These are phyloP conservation scores for Parauchenoglanis punctatus DNA, from an alignment of 2,797 vertebrate genomes.

Conservation along the genomic window DNA sequence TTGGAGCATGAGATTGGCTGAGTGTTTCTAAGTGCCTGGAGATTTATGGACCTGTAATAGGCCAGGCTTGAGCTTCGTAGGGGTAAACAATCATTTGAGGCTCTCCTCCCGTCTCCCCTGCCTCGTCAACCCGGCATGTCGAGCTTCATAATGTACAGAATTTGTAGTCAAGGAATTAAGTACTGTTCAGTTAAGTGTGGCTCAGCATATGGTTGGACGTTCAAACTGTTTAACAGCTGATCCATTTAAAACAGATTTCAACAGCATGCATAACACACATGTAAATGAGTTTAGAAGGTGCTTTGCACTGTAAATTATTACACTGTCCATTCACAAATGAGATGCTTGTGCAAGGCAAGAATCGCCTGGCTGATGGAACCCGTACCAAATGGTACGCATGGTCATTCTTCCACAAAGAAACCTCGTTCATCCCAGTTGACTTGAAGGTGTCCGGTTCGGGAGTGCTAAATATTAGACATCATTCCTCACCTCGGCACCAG, in stretches of 20 bases:
- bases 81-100: conserved; percentile 22
- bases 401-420: neutral
- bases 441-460: neutral
- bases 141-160: neutral
- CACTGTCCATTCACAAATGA: too few relatives aligned
- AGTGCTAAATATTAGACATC: neutral
- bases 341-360: neutral
- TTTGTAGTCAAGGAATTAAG: neutral
- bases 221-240: conserved; percentile 12
- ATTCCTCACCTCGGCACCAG: neutral
- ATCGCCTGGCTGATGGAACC: neutral
- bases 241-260: neutral
- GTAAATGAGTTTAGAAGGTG: neutral
- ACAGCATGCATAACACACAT: neutral
- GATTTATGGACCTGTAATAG: conserved; percentile 38
- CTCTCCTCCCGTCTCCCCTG: neutral
- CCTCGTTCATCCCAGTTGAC: neutral
- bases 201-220: neutral
- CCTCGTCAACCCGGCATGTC: neutral
- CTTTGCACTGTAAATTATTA: neutral
- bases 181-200: neutral
- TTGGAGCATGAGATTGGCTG: conserved; percentile 52
- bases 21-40: conserved; percentile 42
- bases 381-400: neutral
- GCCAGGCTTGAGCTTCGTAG: conserved; percentile 19